Conservation (phyloP, 2,888 invertebrate species). For the Dryocosmus kuriphilus region DNA sequence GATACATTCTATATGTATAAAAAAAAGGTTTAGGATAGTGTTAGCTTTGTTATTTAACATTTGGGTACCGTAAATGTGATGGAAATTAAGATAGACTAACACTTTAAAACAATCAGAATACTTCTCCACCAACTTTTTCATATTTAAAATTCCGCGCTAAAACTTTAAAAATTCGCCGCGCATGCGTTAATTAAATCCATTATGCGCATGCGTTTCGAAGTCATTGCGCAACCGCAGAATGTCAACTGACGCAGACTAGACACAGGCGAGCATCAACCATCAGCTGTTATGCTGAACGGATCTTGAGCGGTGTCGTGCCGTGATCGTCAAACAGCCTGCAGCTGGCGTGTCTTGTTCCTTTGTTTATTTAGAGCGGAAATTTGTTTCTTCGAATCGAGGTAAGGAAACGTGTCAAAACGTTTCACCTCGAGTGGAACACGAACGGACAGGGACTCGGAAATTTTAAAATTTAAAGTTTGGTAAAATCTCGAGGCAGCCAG, state of each 20-base stretch:
- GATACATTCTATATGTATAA: too few relatives aligned
- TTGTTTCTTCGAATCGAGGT: constrained; percentile 31
- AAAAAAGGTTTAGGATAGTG: too few relatives aligned
- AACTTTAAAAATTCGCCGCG: too few relatives aligned
- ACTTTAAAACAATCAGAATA: too few relatives aligned
- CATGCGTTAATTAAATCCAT: too few relatives aligned
- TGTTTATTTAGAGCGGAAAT: constrained; percentile 25
- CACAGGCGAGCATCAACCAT: constrained; percentile 5
- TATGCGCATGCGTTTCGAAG: too few relatives aligned
- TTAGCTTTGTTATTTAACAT: too few relatives aligned
- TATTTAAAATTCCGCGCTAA: too few relatives aligned
- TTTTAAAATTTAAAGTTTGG: background rate
- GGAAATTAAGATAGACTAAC: too few relatives aligned
- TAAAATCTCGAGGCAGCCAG: background rate
- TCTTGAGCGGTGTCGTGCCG: constrained; percentile 6
- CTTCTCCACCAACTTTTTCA: too few relatives aligned
- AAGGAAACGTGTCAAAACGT: constrained; percentile 14
- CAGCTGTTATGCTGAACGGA: constrained; percentile 25
- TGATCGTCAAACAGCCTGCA: constrained; percentile 7
- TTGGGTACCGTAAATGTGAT: too few relatives aligned
- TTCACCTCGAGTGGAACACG: constrained; percentile 1
- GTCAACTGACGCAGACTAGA: constrained; percentile 23
- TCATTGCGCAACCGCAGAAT: constrained; percentile 15
- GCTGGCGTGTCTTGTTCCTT: constrained; percentile 14
- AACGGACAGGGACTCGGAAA: constrained; percentile 3